Base-by-base conservation (phyloP, 2,113 vertebrate genomes). In the Neopipo cinnamomea region DNA sequence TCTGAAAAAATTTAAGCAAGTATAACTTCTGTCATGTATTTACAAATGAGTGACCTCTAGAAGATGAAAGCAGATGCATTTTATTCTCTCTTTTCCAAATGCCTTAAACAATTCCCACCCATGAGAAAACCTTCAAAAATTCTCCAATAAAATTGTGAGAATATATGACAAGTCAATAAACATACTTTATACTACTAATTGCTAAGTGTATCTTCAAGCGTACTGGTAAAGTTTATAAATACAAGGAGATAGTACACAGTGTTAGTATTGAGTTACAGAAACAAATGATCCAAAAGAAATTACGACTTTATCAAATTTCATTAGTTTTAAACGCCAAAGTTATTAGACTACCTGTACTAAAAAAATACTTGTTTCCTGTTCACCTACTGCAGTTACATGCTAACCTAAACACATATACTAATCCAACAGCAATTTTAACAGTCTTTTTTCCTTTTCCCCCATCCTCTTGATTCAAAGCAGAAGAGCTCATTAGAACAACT, bases 401-500 rank as follows among this genome's bases (percentile, higher is more conserved):
- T 88, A 81, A 68, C n/a, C 24, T 84, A 86, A 94, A 86, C 21
- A 91, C 30, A 91, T 63, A 73, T 10, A 71, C 27, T 58, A 94
- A 94, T 59, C 72, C 75, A 93, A 84, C 46, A 74, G 56, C 39
- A 71, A 77, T 85, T 94, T 93, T 76, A 94, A 88, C 12, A 79
- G 68, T 42, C 75, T 63, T 46, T 66, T 83, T 66, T 88, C 41
- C 12, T 80, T 78, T 72, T 3, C 27, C 75, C 22, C 27, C 52
- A 49, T 89, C 83, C 83, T 71, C 86, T 81, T 94, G 88, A 96
- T 93, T 90, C 90, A 96, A 96, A 96, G 91, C 95, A 96, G 91
- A 96, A 88, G 49, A 92, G 56, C 68, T 93, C 76, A 84, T 88
- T 90, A 88, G 91, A 94, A 97, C 95, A 97, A 94, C 93, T 15